phyloP scores from a whole-genome alignment of 2,888 invertebrate species.

The Andricus curvator region DNA sequence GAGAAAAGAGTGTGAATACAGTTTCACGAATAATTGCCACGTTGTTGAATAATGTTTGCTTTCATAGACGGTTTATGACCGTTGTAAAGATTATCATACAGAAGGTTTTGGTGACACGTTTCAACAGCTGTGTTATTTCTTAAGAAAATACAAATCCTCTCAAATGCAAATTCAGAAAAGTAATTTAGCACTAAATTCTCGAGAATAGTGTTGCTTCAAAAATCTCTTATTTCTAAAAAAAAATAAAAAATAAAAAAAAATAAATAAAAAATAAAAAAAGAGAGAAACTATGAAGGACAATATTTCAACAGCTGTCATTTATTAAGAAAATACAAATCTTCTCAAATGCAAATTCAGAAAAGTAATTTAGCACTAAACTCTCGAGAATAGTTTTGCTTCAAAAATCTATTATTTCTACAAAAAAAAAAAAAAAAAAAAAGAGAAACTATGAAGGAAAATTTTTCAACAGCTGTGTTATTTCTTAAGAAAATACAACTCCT shows the following conservation, averaged over 20 bases:
- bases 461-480: no score
- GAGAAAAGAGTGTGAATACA: no score
- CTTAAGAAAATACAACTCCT: neutral
- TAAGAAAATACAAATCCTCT: neutral
- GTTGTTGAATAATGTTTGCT: neutral
- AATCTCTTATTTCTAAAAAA: neutral
- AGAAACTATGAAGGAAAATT: no score
- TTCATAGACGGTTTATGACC: neutral
- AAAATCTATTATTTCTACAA: no score
- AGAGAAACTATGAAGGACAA: no score
- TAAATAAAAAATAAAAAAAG: no score
- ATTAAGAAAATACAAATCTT: no score
- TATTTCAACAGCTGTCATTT: no score
- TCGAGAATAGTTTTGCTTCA: no score
- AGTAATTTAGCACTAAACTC: no score
- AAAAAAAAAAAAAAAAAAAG: no score
- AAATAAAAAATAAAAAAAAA: neutral
- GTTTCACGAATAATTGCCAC: neutral
- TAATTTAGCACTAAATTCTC: conserved; percentile 4
- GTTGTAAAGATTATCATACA: conserved; percentile 2
- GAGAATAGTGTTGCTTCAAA: conserved; percentile 12
- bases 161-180: neutral
- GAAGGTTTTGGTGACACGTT: neutral
- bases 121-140: neutral
- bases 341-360: no score